These are phyloP conservation scores for Apis cerana DNA, from an alignment of 1,140 invertebrate species.

Conservation along the genomic window DNA sequence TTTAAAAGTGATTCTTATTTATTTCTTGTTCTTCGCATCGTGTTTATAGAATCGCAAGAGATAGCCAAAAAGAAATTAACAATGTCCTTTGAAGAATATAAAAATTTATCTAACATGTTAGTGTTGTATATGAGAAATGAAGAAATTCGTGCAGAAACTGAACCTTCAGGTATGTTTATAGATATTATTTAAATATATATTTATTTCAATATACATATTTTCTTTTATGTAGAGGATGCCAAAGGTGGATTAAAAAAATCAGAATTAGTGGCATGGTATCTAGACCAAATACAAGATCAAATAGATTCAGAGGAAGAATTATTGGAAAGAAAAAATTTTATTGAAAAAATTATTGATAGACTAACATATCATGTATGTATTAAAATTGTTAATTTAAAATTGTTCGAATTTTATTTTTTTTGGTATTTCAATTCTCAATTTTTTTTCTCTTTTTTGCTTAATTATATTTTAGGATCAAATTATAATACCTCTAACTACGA, in stretches of 20 bases:
- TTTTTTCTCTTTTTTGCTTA: constrained; percentile 43
- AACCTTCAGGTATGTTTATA: constrained; percentile 77
- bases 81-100: constrained; percentile 97
- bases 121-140: constrained; percentile 93
- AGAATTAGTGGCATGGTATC: constrained; percentile 96
- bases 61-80: constrained; percentile 91
- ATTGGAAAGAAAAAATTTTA: constrained; percentile 92
- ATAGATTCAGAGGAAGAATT: constrained; percentile 96
- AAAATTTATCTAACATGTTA: constrained; percentile 94
- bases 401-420: constrained; percentile 3
- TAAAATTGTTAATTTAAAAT: constrained; percentile 30
- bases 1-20: neutral
- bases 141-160: constrained; percentile 86
- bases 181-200: constrained; percentile 7
- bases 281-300: constrained; percentile 93
- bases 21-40: neutral
- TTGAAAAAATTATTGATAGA: constrained; percentile 98
- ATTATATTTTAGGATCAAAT: constrained; percentile 89
- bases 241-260: constrained; percentile 88
- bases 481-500: constrained; percentile 92
- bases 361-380: constrained; percentile 93
- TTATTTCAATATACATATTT: neutral
- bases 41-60: constrained; percentile 30
- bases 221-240: constrained; percentile 63
- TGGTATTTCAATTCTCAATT: constrained; percentile 26